phyloP scores from a whole-genome alignment of 2,888 invertebrate species.

The Gastrophysa polygoni region DNA sequence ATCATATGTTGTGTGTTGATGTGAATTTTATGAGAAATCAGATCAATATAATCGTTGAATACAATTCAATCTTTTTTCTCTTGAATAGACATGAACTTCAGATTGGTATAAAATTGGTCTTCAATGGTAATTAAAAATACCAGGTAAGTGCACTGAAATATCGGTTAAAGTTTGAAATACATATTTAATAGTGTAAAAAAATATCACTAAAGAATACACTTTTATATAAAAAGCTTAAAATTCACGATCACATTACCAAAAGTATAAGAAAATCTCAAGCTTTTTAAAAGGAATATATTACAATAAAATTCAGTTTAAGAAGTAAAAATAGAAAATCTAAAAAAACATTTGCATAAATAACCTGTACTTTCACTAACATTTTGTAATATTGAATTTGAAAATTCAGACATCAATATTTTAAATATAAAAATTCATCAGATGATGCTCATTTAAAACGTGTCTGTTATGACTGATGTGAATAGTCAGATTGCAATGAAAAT shows the following conservation, averaged over 20 bases:
- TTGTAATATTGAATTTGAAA: conserved; percentile 47
- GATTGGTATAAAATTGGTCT: no score
- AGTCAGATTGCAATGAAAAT: conserved; percentile 40
- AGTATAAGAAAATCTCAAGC: conserved; percentile 49
- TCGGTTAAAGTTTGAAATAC: conserved; percentile 50
- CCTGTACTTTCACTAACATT: conserved; percentile 44
- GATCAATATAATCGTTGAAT: no score
- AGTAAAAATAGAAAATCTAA: conserved; percentile 39
- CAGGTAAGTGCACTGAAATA: no score
- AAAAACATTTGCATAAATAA: conserved; percentile 43
- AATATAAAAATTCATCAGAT: conserved; percentile 46
- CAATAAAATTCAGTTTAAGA: conserved; percentile 43
- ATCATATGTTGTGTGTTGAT: neutral
- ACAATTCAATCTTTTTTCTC: no score
- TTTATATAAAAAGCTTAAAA: conserved; percentile 57
- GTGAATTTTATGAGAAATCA: neutral
- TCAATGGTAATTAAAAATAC: no score
- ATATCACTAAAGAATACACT: conserved; percentile 59
- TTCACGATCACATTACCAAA: conserved; percentile 58
- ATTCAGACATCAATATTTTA: conserved; percentile 51
- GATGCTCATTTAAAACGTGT: conserved; percentile 41
- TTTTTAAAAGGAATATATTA: conserved; percentile 43
- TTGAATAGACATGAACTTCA: no score
- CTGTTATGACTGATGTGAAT: conserved; percentile 37
- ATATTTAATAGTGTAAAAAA: conserved; percentile 60